A percentile compares a stretch with the other conserved stretches of the same genome.
phyloP scores from a whole-genome alignment of 2,113 vertebrate species.

The Percina caprodes region DNA sequence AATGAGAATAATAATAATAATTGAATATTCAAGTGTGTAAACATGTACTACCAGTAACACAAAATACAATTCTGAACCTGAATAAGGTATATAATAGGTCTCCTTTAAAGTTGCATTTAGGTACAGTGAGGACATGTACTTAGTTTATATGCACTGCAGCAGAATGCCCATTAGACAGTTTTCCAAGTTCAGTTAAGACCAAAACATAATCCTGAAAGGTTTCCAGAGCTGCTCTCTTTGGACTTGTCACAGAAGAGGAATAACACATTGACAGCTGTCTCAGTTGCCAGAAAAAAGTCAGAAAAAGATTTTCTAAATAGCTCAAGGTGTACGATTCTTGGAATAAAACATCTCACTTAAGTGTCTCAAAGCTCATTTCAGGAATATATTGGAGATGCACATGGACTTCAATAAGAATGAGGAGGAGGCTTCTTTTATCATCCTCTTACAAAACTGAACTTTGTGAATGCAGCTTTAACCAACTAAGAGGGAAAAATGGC shows the following conservation, averaged over 20 bases:
- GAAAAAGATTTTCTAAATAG: not conserved
- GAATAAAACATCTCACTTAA: not conserved
- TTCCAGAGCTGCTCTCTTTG: not conserved
- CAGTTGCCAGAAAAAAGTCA: not conserved
- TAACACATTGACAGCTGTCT: not conserved
- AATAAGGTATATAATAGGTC: too few relatives aligned
- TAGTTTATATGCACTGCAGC: not conserved
- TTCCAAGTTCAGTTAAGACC: not conserved
- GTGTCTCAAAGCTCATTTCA: conserved; percentile 5
- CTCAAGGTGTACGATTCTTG: not conserved
- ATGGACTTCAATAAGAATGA: conserved; percentile 6
- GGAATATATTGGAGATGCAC: not conserved
- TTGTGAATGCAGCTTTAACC: conserved; percentile 47
- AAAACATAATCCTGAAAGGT: not conserved
- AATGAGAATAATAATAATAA: too few relatives aligned
- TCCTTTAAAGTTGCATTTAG: not conserved
- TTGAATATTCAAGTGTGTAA: too few relatives aligned
- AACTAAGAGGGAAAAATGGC: conserved; percentile 43
- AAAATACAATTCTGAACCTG: too few relatives aligned
- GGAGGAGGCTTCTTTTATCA: conserved; percentile 6
- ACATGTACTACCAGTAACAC: too few relatives aligned
- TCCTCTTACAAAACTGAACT: conserved; percentile 35
- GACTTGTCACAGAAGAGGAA: not conserved
- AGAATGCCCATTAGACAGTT: not conserved
- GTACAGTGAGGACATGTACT: not conserved